Conservation (phyloP, 2,797 vertebrate species). For the Eremophila alpestris region DNA sequence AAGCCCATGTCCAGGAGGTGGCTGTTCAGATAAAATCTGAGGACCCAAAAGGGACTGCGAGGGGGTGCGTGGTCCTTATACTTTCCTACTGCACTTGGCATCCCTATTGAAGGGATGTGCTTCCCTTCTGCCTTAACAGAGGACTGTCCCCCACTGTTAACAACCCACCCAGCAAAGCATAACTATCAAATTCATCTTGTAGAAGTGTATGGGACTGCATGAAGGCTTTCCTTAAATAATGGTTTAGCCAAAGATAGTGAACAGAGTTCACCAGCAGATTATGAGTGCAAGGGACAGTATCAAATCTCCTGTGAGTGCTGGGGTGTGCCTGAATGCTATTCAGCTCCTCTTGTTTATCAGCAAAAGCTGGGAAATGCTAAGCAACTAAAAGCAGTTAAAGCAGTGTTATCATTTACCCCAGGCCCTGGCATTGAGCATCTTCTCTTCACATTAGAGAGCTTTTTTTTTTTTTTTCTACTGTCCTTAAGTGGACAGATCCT, state of each 20-base stretch:
- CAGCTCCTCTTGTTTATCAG: not conserved
- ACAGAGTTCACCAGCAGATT: not conserved
- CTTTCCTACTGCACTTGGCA: not conserved
- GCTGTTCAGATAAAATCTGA: not conserved
- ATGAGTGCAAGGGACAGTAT: not conserved
- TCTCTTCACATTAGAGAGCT: not conserved
- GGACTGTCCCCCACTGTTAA: not conserved
- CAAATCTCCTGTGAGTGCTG: not conserved
- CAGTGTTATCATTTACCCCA: not conserved
- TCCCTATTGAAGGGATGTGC: not conserved
- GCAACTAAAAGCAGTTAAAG: not conserved
- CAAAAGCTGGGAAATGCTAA: not conserved
- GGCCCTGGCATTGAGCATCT: not conserved
- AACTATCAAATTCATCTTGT: not conserved
- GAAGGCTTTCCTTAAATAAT: not conserved
- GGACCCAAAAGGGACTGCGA: not conserved
- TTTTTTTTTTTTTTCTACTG: not conserved
- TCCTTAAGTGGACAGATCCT: not conserved
- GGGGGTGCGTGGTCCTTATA: rapidly evolving
- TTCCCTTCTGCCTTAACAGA: not conserved
- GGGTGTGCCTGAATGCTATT: not conserved
- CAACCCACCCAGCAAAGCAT: not conserved
- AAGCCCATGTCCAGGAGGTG: not conserved
- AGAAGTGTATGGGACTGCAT: not conserved
- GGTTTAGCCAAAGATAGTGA: not conserved